Evolutionary conservation across 2,888 invertebrate species (phyloP), one percentile per base, ranked within the genome.

Genomic region (Hololepta plana): DNA sequence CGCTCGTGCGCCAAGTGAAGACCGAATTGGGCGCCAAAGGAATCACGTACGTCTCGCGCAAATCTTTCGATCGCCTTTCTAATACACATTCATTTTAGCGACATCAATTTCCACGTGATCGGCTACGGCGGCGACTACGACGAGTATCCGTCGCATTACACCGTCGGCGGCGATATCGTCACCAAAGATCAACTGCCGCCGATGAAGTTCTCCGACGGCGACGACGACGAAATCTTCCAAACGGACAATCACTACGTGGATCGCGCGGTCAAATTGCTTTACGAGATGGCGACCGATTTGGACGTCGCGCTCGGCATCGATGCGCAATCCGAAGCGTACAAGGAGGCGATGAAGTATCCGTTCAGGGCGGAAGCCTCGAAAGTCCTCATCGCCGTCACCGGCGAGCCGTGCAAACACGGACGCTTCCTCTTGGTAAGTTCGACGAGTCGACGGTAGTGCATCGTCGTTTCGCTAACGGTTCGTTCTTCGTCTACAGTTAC

Each of bases 291-390:
- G 10, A 47, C 55, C 25, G 53, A 53, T 26, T 2, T 51, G 2
- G 27, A 38, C 6, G 29, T 52, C 15, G 45, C 44, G 14, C 26
- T 45, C 1, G 53, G 51, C 22, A 21, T 29, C 5, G 28, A 36
- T 9, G 15, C 28, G 5, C 35, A 39, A 31, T 38, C 46, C n/a
- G 53, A 53, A n/a, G 72, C 75, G 1, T 73, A 77, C 52, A 43
- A 57, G 7, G 60, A 67, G 17, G 64, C 75, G 1, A 43, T 69
- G 8, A 49, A 65, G 1, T 72, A 79, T 52, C 80, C 81, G 1
- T 77, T 77, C 58, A 64, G 87, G 33, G 60, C 76, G 0, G 72
- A 71, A 2, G 79, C 85, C 2, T 63, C 72, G 21, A 85, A 80
- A 45, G 67, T 71, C 26, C 62, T 76, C 34, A 57, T 88, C 40